Percentiles rank a stretch among this genome's conserved stretches.
Conservation (phyloP, 2,888 invertebrate genomes). For the Oxycera nigricornis region DNA sequence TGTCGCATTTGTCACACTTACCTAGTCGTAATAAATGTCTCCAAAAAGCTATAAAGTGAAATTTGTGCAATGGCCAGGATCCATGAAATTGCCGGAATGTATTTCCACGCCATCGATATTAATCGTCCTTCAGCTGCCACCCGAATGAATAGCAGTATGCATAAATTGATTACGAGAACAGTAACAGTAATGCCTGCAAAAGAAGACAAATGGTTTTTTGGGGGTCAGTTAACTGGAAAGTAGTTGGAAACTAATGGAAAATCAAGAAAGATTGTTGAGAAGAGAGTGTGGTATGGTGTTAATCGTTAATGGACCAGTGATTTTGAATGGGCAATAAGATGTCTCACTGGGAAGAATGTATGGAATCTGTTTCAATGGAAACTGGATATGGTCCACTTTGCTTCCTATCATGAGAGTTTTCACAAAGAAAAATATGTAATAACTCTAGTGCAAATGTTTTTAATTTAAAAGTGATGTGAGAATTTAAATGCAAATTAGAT, state of each 20-base stretch:
- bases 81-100: slow-evolving; percentile 69
- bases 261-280: not conserved
- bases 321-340: too few species aligned
- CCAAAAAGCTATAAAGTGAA: slow-evolving; percentile 68
- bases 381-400: too few species aligned
- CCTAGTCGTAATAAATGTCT: slow-evolving; percentile 63
- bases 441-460: too few species aligned
- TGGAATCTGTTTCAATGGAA: not conserved
- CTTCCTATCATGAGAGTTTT: too few species aligned
- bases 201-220: not conserved
- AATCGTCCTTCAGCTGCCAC: slow-evolving; percentile 56
- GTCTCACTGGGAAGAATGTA: not conserved
- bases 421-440: too few species aligned
- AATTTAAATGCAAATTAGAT: too few species aligned
- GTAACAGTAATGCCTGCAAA: slow-evolving; percentile 57
- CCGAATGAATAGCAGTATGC: slow-evolving; percentile 53
- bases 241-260: not conserved
- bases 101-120: slow-evolving; percentile 60
- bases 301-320: not conserved
- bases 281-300: not conserved
- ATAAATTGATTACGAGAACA: slow-evolving; percentile 59
- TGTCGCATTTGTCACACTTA: slow-evolving; percentile 49
- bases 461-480: too few species aligned
- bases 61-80: slow-evolving; percentile 69
- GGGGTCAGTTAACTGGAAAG: not conserved